A percentile compares a stretch with the other conserved stretches of the same genome.
These are phyloP conservation scores for Baryphthengus martii DNA, from an alignment of 2,113 vertebrate species.

Conservation along the genomic window DNA sequence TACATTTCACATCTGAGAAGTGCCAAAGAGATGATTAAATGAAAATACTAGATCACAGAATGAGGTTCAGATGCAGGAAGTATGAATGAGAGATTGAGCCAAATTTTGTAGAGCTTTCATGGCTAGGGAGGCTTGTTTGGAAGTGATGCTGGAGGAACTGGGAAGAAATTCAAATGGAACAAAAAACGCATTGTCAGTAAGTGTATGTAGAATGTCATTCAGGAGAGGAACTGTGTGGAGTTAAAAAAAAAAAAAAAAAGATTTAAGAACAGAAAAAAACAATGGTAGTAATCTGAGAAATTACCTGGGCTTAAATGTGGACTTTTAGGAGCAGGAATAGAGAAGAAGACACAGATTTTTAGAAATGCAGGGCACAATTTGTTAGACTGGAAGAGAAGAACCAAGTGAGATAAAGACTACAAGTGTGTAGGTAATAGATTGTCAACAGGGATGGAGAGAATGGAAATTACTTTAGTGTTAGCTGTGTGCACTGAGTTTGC, in stretches of 20 bases:
- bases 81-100: slow-evolving; percentile 38
- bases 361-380: neutral
- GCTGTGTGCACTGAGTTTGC: neutral
- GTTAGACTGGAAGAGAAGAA: neutral
- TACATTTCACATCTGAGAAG: slow-evolving; percentile 7
- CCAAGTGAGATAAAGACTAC: neutral
- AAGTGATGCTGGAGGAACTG: slow-evolving; percentile 30
- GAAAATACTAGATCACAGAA: slow-evolving; percentile 41
- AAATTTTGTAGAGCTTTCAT: neutral
- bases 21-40: slow-evolving; percentile 11
- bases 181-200: slow-evolving; percentile 42
- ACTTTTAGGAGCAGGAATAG: neutral
- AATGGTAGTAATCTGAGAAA: neutral
- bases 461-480: neutral
- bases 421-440: neutral
- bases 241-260: neutral
- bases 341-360: neutral
- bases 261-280: neutral
- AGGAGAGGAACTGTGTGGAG: neutral
- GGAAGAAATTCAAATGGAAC: slow-evolving; percentile 34
- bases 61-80: slow-evolving; percentile 48
- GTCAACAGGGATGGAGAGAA: neutral
- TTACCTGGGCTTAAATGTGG: neutral
- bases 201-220: neutral
- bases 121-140: slow-evolving; percentile 14